Evolutionary conservation across 2,888 invertebrate species (phyloP).

Genomic region (Aphidoletes aphidimyza): DNA sequence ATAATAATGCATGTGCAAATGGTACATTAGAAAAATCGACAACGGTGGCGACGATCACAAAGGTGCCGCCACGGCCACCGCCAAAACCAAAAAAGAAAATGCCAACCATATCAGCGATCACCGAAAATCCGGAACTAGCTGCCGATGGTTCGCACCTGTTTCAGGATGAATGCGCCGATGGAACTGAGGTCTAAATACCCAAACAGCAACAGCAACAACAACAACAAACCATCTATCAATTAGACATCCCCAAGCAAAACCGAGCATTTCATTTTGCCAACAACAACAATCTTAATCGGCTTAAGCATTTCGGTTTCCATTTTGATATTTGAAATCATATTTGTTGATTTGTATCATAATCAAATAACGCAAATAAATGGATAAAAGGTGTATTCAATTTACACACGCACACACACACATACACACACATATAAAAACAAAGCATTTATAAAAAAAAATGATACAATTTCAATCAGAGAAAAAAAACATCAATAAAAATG

Average conservation of each 20-base stretch:
- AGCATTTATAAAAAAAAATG: neutral
- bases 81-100: constrained; percentile 85
- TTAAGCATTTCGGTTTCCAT: constrained; percentile 17
- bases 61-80: constrained; percentile 85
- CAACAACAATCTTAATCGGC: neutral
- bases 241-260: neutral
- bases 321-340: neutral
- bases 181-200: constrained; percentile 84
- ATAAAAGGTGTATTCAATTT: neutral
- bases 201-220: constrained; percentile 65
- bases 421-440: neutral
- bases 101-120: constrained; percentile 66
- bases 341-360: constrained; percentile 30
- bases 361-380: neutral
- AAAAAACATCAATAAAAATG: neutral
- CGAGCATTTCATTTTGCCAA: neutral
- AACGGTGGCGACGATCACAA: constrained; percentile 65
- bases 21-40: constrained; percentile 66
- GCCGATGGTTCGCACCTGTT: constrained; percentile 74
- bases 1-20: constrained; percentile 61
- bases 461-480: neutral
- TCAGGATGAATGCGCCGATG: constrained; percentile 89
- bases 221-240: neutral
- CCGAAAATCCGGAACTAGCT: constrained; percentile 44
- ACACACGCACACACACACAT: neutral